phyloP scores from a whole-genome alignment of 2,797 vertebrate genomes.

The Ptychobarbus kaznakovi region DNA sequence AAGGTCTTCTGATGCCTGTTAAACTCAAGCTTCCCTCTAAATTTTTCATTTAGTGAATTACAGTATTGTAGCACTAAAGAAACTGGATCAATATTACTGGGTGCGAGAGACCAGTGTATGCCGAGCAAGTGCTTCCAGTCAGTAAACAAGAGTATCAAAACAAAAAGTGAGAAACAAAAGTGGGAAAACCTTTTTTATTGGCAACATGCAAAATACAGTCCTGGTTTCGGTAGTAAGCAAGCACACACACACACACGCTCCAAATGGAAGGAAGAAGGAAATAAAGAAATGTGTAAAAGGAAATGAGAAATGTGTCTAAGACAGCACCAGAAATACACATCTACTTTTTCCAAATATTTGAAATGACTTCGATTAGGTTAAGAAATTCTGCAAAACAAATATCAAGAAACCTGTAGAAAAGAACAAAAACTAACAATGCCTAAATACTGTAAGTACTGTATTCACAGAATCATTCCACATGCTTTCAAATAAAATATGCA shows the following conservation, averaged over 20 bases:
- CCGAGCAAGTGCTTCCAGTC: conserved; percentile 8
- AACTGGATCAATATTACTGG: neutral
- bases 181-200: conserved; percentile 87
- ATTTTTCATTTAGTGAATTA: neutral
- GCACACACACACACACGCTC: neutral
- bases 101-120: neutral
- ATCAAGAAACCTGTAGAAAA: conserved; percentile 96
- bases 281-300: conserved; percentile 73
- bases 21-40: neutral
- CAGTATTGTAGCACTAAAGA: neutral
- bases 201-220: conserved; percentile 96
- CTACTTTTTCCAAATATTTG: conserved; percentile 79
- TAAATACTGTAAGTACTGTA: conserved; percentile 26
- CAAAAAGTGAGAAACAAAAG: conserved; percentile 51
- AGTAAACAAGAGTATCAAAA: neutral
- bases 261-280: conserved; percentile 68
- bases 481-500: conserved; percentile 81
- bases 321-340: conserved; percentile 65
- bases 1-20: conserved; percentile 15
- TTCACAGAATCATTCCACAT: conserved; percentile 76
- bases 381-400: conserved; percentile 91
- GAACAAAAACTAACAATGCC: conserved; percentile 58
- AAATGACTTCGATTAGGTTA: conserved; percentile 87
- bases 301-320: conserved; percentile 74
- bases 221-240: conserved; percentile 80